phyloP scores from a whole-genome alignment of 1,140 invertebrate genomes.

The Patella vulgata region DNA sequence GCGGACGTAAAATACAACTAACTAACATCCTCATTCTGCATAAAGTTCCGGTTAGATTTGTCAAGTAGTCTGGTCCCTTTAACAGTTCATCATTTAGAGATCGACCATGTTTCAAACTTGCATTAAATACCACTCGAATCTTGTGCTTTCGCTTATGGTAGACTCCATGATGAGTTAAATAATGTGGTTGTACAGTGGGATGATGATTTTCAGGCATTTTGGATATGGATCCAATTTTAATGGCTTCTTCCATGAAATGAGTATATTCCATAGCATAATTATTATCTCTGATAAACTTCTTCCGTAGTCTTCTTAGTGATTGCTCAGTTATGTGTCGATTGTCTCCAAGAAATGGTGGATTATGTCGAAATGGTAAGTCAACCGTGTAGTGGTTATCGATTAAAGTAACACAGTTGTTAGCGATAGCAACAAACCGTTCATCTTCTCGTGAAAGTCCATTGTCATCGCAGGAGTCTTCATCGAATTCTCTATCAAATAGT shows the following conservation, averaged over 20 bases:
- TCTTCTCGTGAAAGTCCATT: constrained; percentile 22
- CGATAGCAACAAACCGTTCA: constrained; percentile 7
- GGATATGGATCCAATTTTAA: constrained; percentile 20
- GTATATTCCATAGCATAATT: constrained; percentile 12
- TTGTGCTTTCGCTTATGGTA: constrained; percentile 1
- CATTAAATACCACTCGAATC: no score
- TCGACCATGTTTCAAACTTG: constrained; percentile 6
- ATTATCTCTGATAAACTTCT: constrained; percentile 6
- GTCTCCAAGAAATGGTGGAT: constrained; percentile 6
- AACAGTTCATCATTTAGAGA: constrained; percentile 44
- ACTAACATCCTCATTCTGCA: no score
- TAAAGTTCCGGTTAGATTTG: constrained; percentile 40
- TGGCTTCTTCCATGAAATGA: constrained; percentile 7
- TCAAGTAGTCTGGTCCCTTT: constrained; percentile 44
- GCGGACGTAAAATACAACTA: no score
- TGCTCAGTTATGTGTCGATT: constrained; percentile 12
- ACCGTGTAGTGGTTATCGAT: constrained; percentile 32
- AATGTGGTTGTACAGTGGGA: constrained; percentile 22
- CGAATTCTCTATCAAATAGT: constrained; percentile 25
- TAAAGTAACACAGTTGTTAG: background rate
- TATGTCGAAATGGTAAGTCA: constrained; percentile 14
- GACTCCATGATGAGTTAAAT: constrained; percentile 46
- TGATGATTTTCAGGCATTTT: constrained; percentile 13
- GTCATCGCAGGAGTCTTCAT: background rate
- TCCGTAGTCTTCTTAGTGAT: constrained; percentile 5